Base-by-base conservation (phyloP, 2,113 vertebrate genomes). In the Xyliphius kryptos region DNA sequence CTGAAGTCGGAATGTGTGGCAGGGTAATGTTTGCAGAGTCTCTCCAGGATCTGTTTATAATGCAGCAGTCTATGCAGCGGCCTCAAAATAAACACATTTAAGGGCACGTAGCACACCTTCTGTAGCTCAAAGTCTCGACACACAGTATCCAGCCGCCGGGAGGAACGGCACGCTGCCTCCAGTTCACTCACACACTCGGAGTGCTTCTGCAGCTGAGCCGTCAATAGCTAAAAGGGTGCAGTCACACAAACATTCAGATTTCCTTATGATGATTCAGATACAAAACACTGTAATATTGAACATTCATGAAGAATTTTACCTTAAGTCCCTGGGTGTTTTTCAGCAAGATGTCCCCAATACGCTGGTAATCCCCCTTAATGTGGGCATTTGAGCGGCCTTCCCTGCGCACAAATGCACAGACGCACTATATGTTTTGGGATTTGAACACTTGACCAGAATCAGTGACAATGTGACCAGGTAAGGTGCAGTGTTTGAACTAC, bases 1-100 rank as follows among this genome's bases (percentile, higher is more conserved):
- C 93, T 89, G 87, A 97, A 97, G 83, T 99, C 94, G 7, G 74
- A 16, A 16, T 97, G 90, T 63, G 76, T 91, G 1, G 92, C 89
- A 0, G 88, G 81, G 79, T 96, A 94, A 79, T 96, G 88, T 80
- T 97, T 96, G 84, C 95, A 98, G 65, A 99, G 84, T 54, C 91
- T 87, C 81, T 97, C 92, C 85, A 99, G 89, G 78, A 97, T 92
- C 86, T 94, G 94, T 79, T 94, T 94, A 87, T 98, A 99, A 85
- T 97, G 95, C 84, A 90, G 85, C 62, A 97, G 92, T 73, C 96
- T 90, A 82, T 99, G 96, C 72, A 97, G 85, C 0, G 96, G 96
- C 47, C 92, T 86, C 78, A 98, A 91, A 1, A 99, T 86, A 81
- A 98, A 99, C 67, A 92, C 89, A 48, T 93, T 97, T 73, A 99